Evolutionary conservation across 2,797 vertebrate genomes (phyloP).

Genomic region (Gastrophryne carolinensis): DNA sequence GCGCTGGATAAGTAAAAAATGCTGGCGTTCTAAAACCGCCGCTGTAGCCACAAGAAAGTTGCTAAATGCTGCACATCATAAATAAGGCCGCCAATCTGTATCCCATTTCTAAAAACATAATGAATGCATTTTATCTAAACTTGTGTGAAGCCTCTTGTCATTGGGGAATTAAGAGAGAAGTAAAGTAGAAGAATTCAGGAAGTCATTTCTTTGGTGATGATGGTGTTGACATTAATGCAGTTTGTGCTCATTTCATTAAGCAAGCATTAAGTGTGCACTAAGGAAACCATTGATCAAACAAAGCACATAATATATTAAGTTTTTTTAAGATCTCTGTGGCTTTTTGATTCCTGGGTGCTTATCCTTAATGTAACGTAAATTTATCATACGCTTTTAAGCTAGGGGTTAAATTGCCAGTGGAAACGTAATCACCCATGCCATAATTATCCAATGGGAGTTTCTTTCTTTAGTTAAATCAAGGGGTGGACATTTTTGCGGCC

Average conservation of each 20-base stretch:
- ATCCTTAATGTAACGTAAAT: not conserved
- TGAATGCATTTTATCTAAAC: conserved; percentile 39
- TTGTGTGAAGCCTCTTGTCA: conserved; percentile 48
- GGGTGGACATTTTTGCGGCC: too few species aligned
- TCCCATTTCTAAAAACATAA: too few species aligned
- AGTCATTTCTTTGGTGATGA: conserved; percentile 58
- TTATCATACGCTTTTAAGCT: too few species aligned
- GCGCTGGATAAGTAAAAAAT: too few species aligned
- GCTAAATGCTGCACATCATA: too few species aligned
- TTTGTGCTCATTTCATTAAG: conserved; percentile 42
- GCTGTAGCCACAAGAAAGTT: too few species aligned
- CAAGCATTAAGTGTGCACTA: conserved; percentile 35
- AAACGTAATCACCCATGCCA: too few species aligned
- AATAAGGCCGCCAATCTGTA: too few species aligned
- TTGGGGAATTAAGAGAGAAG: conserved; percentile 50
- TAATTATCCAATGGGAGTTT: too few species aligned
- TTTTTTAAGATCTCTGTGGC: conserved; percentile 18
- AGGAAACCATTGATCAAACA: conserved; percentile 52
- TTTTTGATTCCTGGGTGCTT: conserved; percentile 3
- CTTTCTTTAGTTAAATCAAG: too few species aligned
- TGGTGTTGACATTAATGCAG: conserved; percentile 50
- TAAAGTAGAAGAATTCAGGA: conserved; percentile 58
- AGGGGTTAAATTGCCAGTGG: too few species aligned
- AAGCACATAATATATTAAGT: conserved; percentile 44
- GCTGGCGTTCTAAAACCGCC: too few species aligned